Conservation (phyloP, 1,140 invertebrate species). For the Uloborus diversus region DNA sequence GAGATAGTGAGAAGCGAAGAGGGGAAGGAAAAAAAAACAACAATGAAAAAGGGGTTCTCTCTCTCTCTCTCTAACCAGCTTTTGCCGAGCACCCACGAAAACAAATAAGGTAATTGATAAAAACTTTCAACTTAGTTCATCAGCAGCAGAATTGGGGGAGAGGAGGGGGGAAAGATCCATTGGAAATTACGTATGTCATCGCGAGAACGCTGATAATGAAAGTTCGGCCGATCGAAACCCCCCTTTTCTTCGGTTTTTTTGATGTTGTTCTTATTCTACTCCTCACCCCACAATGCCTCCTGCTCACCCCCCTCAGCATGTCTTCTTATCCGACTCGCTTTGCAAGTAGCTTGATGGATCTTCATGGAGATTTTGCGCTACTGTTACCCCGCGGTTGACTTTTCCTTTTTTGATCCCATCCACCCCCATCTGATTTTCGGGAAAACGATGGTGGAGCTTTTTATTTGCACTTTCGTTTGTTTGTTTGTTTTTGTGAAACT, state of each 20-base stretch:
- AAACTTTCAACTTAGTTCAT: constrained; percentile 57
- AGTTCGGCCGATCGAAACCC: constrained; percentile 43
- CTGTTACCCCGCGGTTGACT: constrained; percentile 41
- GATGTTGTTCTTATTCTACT: constrained; percentile 42
- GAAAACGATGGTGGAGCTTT: not conserved
- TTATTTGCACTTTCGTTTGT: not conserved
- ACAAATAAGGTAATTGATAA: constrained; percentile 57
- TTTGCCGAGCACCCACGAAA: constrained; percentile 43
- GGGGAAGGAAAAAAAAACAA: constrained; percentile 1
- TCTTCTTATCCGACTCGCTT: constrained; percentile 50
- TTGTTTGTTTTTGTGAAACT: not conserved
- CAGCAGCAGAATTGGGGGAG: not conserved
- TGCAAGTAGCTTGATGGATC: constrained; percentile 50
- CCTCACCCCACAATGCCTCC: constrained; percentile 17
- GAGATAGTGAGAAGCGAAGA: not conserved
- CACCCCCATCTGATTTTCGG: too few species aligned
- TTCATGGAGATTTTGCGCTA: constrained; percentile 8
- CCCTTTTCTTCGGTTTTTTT: constrained; percentile 25
- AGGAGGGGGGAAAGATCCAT: constrained; percentile 13
- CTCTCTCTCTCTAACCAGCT: constrained; percentile 34
- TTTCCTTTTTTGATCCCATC: not conserved
- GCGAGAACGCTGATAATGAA: constrained; percentile 55
- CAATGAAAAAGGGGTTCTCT: not conserved
- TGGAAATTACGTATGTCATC: constrained; percentile 57
- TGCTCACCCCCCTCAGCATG: not conserved